Evolutionary conservation across 30 jellyfish, hydroid and myxozoan genomes (phyloP), one percentile per base, ranked within the genome.

Genomic region (Cassiopea xamachana): DNA sequence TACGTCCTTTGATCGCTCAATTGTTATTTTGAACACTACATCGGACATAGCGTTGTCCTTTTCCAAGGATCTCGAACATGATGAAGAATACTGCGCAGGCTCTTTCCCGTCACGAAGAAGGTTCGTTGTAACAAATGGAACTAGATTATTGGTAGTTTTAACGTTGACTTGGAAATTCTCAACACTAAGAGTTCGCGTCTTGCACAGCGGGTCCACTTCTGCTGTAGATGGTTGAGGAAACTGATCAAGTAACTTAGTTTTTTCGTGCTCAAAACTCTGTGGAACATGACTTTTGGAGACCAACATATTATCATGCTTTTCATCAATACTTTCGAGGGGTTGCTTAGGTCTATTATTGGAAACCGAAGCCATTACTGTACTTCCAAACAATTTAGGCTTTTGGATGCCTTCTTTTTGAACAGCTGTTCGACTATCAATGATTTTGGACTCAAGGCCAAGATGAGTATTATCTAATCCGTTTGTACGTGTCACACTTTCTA

Each of bases 101-200:
- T 18, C 48, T 60, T 70, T 44, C 64, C 67, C 79, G 16, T 80
- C 73, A 15, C 13, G 14, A 7, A 15, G 51, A 45, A 51, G 47
- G 49, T 39, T 12, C 14, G 92, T 51, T 1, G 77, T 71, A 39
- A 71, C 69, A 72, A 50, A 50, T 62, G 92, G 85, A 17, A 84
- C 77, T 7, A 45, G 84, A 39, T 73, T 69, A 64, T 72, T 79
- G 15, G 84, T 84, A 13, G 92, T 39, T 50, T 55, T 70, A 17
- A 84, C 92, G 67, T 84, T 78, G 7, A 84, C 92, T 16, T 58
- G 92, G 10, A 84, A 44, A 60, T 84, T 84, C 1, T 84, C 92
- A 14, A 84, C 49, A 17, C 51, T 58, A 46, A 70, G 48, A 3
- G 71, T 72, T 10, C 58, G 85, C 60, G 71, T 79, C 47, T 50